phyloP scores from a whole-genome alignment of 2,797 vertebrate genomes.

The Nyctalus aviator region DNA sequence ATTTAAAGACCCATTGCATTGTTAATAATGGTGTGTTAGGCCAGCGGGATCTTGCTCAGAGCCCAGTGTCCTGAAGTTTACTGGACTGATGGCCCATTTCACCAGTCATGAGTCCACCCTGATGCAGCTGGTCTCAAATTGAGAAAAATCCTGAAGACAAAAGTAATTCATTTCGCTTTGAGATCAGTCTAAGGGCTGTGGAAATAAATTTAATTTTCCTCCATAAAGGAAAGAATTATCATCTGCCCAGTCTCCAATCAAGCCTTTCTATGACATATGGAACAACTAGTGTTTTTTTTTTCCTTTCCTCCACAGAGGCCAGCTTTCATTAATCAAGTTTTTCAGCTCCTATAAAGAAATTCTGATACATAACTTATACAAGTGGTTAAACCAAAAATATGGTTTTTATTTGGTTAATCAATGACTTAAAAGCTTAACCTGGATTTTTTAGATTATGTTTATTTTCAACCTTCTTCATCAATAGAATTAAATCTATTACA shows the following conservation, averaged over 20 bases:
- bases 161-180: slow-evolving; percentile 61
- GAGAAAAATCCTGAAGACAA: slow-evolving; percentile 38
- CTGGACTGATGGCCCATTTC: no score
- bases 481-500: slow-evolving; percentile 26
- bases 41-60: background rate
- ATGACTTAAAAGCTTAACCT: slow-evolving; percentile 38
- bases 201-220: slow-evolving; percentile 60
- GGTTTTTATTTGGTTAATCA: slow-evolving; percentile 63
- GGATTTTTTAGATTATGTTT: slow-evolving; percentile 21
- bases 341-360: slow-evolving; percentile 51
- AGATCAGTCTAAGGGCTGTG: slow-evolving; percentile 49
- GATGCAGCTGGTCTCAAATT: background rate
- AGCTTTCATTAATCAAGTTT: slow-evolving; percentile 64
- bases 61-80: background rate
- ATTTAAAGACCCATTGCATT: background rate
- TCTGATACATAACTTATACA: slow-evolving; percentile 42
- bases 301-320: slow-evolving; percentile 50
- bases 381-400: slow-evolving; percentile 51
- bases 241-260: slow-evolving; percentile 37
- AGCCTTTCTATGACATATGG: slow-evolving; percentile 59
- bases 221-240: slow-evolving; percentile 65
- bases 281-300: slow-evolving; percentile 54
- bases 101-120: background rate
- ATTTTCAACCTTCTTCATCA: slow-evolving; percentile 35
- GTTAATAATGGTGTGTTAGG: background rate